Base-by-base conservation (phyloP, 2,113 vertebrate genomes). In the Dasyprocta punctata region DNA sequence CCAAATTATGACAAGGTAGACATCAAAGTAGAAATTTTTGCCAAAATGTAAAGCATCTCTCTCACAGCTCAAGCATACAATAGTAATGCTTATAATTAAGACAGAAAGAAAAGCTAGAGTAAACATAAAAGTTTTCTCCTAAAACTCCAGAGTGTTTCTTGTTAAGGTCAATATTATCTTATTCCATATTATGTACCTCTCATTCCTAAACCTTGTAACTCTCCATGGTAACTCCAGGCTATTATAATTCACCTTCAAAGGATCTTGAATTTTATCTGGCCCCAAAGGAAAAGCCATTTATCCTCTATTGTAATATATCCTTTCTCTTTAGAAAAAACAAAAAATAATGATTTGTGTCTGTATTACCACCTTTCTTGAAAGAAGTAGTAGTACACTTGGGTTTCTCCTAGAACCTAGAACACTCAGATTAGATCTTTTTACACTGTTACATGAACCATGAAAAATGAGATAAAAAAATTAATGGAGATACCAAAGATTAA, bases 401-500 rank as follows among this genome's bases (percentile, higher is more conserved):
- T 11, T 78, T 95, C 89, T 85, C 33, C 82, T 73, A 89, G 69
- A 96, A 77, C 12, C 58, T 49, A n/a, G 85, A 44, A 65, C 41
- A 86, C 49, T 94, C 81, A 77, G 22, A 94, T 87, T 92, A 78
- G 7, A 58, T 24, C 11, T 24, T 95, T 89, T 58, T 3, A 82
- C 24, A n/a, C 88, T 90, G 86, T 60, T 96, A 94, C 67, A 90
- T 86, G 91, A 92, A 61, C 11, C 71, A 61, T 84, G 78, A 24
- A 58, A 95, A 98, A 78, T 94, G 58, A 89, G 87, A 61, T 54
- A 24, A 67, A 91, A 95, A 96, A 95, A 83, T n/a, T 44, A 60
- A 82, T 52, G 58, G 87, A 54, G 44, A 84, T 61, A 96, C 16
- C 67, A 69, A 90, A 54, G 19, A 91, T 73, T 94, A 93, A 95